Evolutionary conservation across 2,113 vertebrate genomes (phyloP).

Genomic region (Oryzias curvinotus): DNA sequence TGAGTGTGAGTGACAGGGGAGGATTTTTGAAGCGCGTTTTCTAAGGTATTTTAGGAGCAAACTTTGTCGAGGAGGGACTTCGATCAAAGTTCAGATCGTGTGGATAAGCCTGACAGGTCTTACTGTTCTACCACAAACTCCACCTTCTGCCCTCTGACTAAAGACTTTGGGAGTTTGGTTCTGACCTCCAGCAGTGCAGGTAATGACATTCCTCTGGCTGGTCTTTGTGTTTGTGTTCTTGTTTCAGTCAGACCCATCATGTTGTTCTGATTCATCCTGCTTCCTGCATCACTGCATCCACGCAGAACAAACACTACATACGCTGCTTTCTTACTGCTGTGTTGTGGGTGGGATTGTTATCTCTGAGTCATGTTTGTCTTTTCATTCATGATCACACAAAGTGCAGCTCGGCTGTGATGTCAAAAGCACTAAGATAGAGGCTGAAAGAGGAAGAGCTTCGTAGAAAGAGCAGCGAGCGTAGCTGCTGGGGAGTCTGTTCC

Average conservation of each 20-base stretch:
- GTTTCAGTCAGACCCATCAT: neutral
- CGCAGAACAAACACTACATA: neutral
- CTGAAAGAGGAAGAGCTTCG: conserved; percentile 3
- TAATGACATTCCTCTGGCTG: conserved; percentile 7
- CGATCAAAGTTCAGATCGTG: neutral
- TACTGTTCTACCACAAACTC: neutral
- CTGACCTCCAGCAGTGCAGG: conserved; percentile 7
- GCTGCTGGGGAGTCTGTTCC: conserved; percentile 14
- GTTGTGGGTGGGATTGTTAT: conserved; percentile 35
- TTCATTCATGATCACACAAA: conserved; percentile 55
- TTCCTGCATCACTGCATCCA: conserved; percentile 10
- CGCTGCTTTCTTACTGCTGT: conserved; percentile 1
- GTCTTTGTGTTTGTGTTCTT: conserved; percentile 2
- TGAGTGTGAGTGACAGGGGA: neutral
- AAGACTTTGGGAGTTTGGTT: neutral
- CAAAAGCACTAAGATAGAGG: conserved; percentile 19
- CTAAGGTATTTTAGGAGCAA: conserved; percentile 18
- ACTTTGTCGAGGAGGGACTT: conserved; percentile 16
- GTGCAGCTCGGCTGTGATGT: conserved; percentile 14
- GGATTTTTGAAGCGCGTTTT: neutral
- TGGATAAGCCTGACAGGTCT: neutral
- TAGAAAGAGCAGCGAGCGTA: neutral
- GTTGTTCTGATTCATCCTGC: conserved; percentile 20
- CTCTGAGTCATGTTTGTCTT: conserved; percentile 52
- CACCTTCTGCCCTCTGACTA: neutral